Base-by-base conservation (phyloP, 2,113 vertebrate genomes). In the Heterotilapia buettikoferi region DNA sequence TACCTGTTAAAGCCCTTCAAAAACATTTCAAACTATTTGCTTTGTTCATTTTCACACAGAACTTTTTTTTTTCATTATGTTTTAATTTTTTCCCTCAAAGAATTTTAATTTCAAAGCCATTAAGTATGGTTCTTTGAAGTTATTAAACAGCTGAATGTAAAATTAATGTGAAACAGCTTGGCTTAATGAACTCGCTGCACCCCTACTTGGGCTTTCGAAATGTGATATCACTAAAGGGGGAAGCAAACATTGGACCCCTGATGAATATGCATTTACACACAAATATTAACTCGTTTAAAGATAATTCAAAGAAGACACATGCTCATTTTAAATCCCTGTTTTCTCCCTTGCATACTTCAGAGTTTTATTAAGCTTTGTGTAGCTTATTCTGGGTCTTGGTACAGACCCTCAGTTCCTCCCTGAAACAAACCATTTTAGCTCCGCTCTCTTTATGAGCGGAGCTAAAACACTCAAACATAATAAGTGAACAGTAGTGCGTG, bases 81-180 rank as follows among this genome's bases (percentile, higher is more conserved):
- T 52, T 78, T 6, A 13, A 12, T 1, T 78, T 31, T 50, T 52
- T 3, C 26, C 43, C 4, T 50, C 16, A 31, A 50, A 78, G 16
- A 50, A 2, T 50, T 52, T 50, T 50, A n/a, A 78, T 78, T 52
- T 78, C 26, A 78, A 78, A 31, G 43, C 43, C 3, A 12, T 76
- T 76, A 47, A 29, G 2, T 31, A 2, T n/a, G 73, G 16, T 52
- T 52, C 73, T 52, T 50, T 50, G 26, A 52, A n/a, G 45, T 78
- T 78, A 31, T 78, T 78, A 52, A 78, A 50, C 6, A 31, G 19
- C 45, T 50, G 26, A 78, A 78, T 78, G 43, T 78, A 52, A 52
- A 78, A 50, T 78, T 31, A 31, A 50, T 52, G 43, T 19, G 4
- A 78, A 52, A 31, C 2, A 31, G 73, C 73, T 50, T 78, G 73